Evolutionary conservation across 2,888 invertebrate genomes (phyloP), one percentile per base, ranked within the genome.

Genomic region (Catocala nupta): DNA sequence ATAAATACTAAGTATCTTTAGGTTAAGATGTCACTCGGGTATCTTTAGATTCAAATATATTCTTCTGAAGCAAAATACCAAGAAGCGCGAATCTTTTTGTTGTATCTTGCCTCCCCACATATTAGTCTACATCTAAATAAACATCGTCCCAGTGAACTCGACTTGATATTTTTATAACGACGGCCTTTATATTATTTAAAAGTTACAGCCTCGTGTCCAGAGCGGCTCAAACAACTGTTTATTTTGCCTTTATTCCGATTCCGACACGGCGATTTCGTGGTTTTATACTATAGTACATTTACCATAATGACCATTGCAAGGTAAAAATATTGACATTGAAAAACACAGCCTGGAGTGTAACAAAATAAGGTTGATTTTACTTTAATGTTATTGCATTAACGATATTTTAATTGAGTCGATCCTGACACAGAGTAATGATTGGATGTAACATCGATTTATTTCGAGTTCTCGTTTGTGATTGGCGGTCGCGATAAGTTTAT

Each of bases 341-440:
- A 91, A 89, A 81, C 77, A 70, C 65, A 70, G 73, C 89, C 82
- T 87, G 87, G 78, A 59, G 12, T 16, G 44, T 47, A n/a, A 34
- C 2, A 1, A 0, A n/a, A 61, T 86, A 91, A 84, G 85, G 91
- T 90, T 75, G 81, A 65, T 69, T 87, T 90, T 92, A 77, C 82
- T 80, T 80, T 78, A 81, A 75, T 82, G 83, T 76, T 77, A 67
- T 71, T 74, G 73, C 89, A 91, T 93, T 94, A 93, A 94, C 93
- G 94, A 94, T 93, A 93, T 94, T 94, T 94, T 94, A 94, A 94
- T 94, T 93, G 93, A 93, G 93, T 93, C 88, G 91, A 92, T 90
- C 91, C 90, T 91, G 94, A 94, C 94, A 88, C 92, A 79, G 93
- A 94, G 89, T 94, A 94, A 94, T 94, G 93, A 93, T 94, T 94